These are phyloP conservation scores for Fragum fragum DNA, from an alignment of 2,888 invertebrate genomes.

Conservation along the genomic window DNA sequence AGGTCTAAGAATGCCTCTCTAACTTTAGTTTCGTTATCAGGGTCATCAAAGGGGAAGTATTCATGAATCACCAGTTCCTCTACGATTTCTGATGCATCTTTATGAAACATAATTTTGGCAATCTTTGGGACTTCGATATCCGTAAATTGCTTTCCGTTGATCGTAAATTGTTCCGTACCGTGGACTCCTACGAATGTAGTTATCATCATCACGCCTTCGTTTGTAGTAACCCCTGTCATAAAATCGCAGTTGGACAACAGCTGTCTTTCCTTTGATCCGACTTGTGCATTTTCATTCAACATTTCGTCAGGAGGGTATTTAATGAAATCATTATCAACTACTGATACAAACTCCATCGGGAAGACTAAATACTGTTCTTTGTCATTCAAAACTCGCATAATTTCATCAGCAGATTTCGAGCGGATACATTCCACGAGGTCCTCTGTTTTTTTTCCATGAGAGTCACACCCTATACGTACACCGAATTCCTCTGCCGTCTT, in stretches of 20 bases:
- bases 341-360: slow-evolving; percentile 90
- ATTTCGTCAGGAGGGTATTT: slow-evolving; percentile 91
- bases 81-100: slow-evolving; percentile 31
- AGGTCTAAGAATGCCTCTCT: slow-evolving; percentile 29
- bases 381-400: slow-evolving; percentile 56
- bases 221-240: slow-evolving; percentile 96
- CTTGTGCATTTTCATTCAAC: slow-evolving; percentile 93
- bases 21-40: slow-evolving; percentile 18
- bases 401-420: slow-evolving; percentile 47
- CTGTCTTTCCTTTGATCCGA: slow-evolving; percentile 15
- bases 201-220: slow-evolving; percentile 91
- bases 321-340: slow-evolving; percentile 92
- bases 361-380: slow-evolving; percentile 36
- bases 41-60: slow-evolving; percentile 45
- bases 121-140: slow-evolving; percentile 35
- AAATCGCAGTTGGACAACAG: slow-evolving; percentile 89
- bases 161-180: slow-evolving; percentile 90
- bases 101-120: slow-evolving; percentile 31
- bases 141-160: slow-evolving; percentile 26
- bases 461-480: slow-evolving; percentile 63
- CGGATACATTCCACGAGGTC: slow-evolving; percentile 60
- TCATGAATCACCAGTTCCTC: slow-evolving; percentile 18
- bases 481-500: slow-evolving; percentile 91
- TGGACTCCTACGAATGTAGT: slow-evolving; percentile 91
- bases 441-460: slow-evolving; percentile 6